Evolutionary conservation across 2,888 invertebrate genomes (phyloP), one percentile per base, ranked within the genome.

Genomic region (Sipha maydis): DNA sequence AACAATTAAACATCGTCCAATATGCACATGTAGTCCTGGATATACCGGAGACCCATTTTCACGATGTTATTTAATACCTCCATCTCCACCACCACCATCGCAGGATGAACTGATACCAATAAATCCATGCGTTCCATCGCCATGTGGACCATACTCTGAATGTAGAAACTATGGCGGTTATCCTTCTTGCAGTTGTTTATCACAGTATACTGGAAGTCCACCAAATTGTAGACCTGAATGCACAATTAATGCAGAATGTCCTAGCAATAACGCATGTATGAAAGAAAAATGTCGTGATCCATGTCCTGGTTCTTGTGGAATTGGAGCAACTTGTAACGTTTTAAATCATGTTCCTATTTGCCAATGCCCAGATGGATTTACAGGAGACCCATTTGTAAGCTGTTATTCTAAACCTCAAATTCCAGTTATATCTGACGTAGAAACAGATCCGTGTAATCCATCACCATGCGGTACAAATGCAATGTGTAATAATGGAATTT

Each of bases 321-420:
- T 91, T 25, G 91, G 91, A 89, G 92, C 92, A 31, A 90, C 91
- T 14, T 92, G 92, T 89, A 90, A 90, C 91, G 95, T 96, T 21
- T 94, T 95, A 90, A 95, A 94, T 91, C 96, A 96, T 91, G 93
- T 95, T n/a, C 95, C 96, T 9, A 94, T 95, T 90, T 97, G 96
- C 91, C 94, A 94, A 69, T 97, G 93, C 89, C 91, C 91, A 14
- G 91, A 91, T n/a, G 91, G 91, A 38, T 92, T 91, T 90, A 92
- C 92, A 25, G 93, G 93, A 54, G 92, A 93, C 90, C 92, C 93
- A 19, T 92, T 92, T 89, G 91, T 91, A 28, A 91, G 90, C 89
- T 92, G 92, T 88, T 90, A 90, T 67, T 90, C 90, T 4, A 90
- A 90, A 89, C 91, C 90, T 5, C 89, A 76, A 85, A 8, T n/a